Base-by-base conservation (phyloP, 1,140 invertebrate genomes). In the Cherax destructor region DNA sequence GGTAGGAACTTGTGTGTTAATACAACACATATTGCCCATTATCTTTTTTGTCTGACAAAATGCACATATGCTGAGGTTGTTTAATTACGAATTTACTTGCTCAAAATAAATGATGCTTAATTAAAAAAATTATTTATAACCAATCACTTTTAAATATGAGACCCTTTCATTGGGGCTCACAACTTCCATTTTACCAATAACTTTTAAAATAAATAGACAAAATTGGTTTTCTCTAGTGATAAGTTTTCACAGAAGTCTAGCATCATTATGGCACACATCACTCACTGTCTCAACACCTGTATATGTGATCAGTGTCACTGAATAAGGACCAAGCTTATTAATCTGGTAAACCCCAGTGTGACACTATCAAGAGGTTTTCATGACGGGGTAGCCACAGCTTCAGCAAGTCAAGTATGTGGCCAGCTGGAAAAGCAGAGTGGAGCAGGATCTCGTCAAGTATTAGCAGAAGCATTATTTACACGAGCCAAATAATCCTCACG, bases 401-500 rank as follows among this genome's bases (percentile, higher is more conserved):
- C 24, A 30, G 24, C 30, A 6, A 30, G 41, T 21, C 7, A 21
- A 30, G 21, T 24, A 74, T 30, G 24, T 5, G 11, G 6, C 69
- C 24, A 30, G 69, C 69, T 21, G 13, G n/a, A 61, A 24, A 41
- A n/a, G 61, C 59, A 65, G 11, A 65, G 24, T 65, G 59, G 11
- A 49, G 9, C 50, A 56, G 52, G 74, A 78, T 6, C 30, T 30
- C 72, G 76, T 77, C 85, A 86, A 49, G 74, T 86, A 52, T 47
- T 30, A 50, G 59, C 21, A 13, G 59, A n/a, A 18, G 56, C 13
- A n/a, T 47, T 77, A 21, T 11, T 9, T 24, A 49, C 84, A 49
- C 85, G 76, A 16, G 90, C 84, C 30, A 91, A 77, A 69, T 86
- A 91, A 11, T 96, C 96, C 94, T 96, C 96, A 93, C 97, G 96